Base-by-base conservation (phyloP, 1,140 invertebrate species). In the Heliothis virescens region DNA sequence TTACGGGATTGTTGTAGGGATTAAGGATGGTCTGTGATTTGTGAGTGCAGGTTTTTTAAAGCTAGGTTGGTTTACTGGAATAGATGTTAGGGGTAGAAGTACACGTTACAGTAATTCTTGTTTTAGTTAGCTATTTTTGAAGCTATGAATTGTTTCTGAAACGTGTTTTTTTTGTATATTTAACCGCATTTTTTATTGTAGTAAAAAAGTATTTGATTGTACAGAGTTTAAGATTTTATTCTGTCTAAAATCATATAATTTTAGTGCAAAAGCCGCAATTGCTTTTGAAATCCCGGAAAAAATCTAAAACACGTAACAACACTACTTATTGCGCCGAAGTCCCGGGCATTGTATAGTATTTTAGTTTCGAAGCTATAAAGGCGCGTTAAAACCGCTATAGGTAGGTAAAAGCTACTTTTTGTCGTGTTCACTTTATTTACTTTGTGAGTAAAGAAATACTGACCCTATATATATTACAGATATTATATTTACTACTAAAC, bases 1-100 rank as follows among this genome's bases (percentile, higher is more conserved):
- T 62, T 41, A 48, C 47, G 26, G 41, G n/a, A 75, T 41, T 50
- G 15, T 73, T 73, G 52, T 15, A 73, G 47, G 67, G 67, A 71
- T 71, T 71, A 71, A 71, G 67, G 52, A 12, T 50, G 13, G 16
- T 67, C 41, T 16, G 63, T 67, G 63, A 67, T 67, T 67, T 67
- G 63, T 41, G 63, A 11, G 48, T 67, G 63, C 63, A 67, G 34
- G n/a, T 34, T 41, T 48, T 67, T 67, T 67, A 21, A 67, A 48
- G 41, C 34, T 48, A 9, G 63, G 47, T 67, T 67, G n/a, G 18
- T 67, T 67, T 67, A 21, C 21, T 48, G 47, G 41, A 18, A 11
- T 16, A 9, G 41, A 16, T n/a, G 11, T 18, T 65, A 11, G 41
- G 48, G n/a, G 16, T 29, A 15, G 57, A 26, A 3, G 18, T 16